Conservation (phyloP, 2,888 invertebrate species). For the Drosophila pseudotakahashii region DNA sequence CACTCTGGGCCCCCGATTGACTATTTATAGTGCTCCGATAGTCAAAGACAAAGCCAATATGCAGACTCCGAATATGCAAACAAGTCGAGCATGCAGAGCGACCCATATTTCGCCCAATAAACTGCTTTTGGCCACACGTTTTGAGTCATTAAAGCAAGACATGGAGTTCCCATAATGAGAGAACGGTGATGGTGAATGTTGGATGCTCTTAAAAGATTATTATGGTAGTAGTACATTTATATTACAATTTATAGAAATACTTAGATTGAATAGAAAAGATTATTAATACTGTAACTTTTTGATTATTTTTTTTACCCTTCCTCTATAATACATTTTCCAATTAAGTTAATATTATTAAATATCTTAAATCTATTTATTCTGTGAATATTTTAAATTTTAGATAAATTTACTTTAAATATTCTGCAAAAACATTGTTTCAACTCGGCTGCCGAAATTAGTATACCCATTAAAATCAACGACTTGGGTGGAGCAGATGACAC, state of each 20-base stretch:
- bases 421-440: not conserved
- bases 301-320: too few relatives aligned
- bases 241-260: not conserved
- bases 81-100: conserved; percentile 56
- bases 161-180: not conserved
- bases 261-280: too few relatives aligned
- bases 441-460: conserved; percentile 1
- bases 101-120: conserved; percentile 55
- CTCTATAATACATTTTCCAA: too few relatives aligned
- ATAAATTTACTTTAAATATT: not conserved
- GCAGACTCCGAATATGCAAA: conserved; percentile 63
- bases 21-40: conserved; percentile 58
- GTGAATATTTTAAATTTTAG: not conserved
- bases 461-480: conserved; percentile 4
- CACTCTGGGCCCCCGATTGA: conserved; percentile 18
- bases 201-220: not conserved
- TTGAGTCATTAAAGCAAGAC: conserved; percentile 40
- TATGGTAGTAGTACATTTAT: too few relatives aligned
- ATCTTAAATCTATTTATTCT: not conserved
- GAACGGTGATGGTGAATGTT: not conserved
- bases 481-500: conserved; percentile 33
- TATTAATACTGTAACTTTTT: too few relatives aligned
- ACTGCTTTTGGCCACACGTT: conserved; percentile 13
- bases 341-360: too few relatives aligned
- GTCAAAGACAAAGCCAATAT: conserved; percentile 25